Conservation (phyloP, 2,888 invertebrate species). For the Anoncus sp. region DNA sequence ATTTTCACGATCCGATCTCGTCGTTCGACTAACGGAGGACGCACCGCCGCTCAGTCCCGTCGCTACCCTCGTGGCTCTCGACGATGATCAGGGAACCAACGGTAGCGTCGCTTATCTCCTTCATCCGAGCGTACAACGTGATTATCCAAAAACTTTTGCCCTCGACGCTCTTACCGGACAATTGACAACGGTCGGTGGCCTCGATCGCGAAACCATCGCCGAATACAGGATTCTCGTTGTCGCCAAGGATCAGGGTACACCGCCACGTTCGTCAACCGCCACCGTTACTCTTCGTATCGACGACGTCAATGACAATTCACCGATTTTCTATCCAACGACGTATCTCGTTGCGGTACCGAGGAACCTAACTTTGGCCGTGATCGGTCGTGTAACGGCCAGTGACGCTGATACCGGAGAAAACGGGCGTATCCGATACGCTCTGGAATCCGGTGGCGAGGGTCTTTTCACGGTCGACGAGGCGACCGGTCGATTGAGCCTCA, state of each 20-base stretch:
- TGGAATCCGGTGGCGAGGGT: slow-evolving; percentile 92
- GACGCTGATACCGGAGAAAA: slow-evolving; percentile 96
- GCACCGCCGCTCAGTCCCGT: slow-evolving; percentile 92
- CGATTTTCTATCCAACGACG: slow-evolving; percentile 94
- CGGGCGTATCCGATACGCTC: slow-evolving; percentile 90
- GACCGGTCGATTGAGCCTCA: slow-evolving; percentile 89
- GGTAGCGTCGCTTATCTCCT: slow-evolving; percentile 94
- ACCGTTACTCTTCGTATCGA: slow-evolving; percentile 91
- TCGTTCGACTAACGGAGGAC: slow-evolving; percentile 92
- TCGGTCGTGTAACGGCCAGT: slow-evolving; percentile 91
- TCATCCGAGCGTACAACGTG: slow-evolving; percentile 90
- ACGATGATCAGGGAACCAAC: slow-evolving; percentile 97
- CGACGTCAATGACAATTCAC: slow-evolving; percentile 97
- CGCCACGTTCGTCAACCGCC: slow-evolving; percentile 95
- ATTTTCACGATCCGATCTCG: slow-evolving; percentile 90
- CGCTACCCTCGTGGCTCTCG: slow-evolving; percentile 93
- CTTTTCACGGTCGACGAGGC: slow-evolving; percentile 92
- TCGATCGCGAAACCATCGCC: slow-evolving; percentile 93
- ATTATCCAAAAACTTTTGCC: slow-evolving; percentile 93
- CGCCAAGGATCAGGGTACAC: slow-evolving; percentile 96
- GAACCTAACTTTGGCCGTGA: slow-evolving; percentile 86
- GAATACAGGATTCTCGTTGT: slow-evolving; percentile 93
- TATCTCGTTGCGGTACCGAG: slow-evolving; percentile 92
- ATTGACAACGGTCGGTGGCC: slow-evolving; percentile 89
- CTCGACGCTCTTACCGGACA: slow-evolving; percentile 94